Evolutionary conservation across 2,113 vertebrate species (phyloP), one percentile per base, ranked within the genome.

Genomic region (Pao palembangensis): DNA sequence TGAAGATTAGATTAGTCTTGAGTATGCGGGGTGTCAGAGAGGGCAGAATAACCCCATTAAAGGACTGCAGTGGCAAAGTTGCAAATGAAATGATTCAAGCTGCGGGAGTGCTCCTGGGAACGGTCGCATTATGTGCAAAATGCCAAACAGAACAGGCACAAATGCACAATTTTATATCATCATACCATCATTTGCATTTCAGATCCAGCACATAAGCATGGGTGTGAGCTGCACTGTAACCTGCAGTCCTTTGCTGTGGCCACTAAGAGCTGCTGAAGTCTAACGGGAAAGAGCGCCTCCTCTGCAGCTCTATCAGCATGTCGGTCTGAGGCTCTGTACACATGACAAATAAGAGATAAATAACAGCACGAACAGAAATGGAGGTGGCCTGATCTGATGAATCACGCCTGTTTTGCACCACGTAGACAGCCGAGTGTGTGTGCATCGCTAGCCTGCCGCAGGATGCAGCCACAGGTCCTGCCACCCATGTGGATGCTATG

Each of bases 251-350:
- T 4, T 8, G 1, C 15, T 47, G 14, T 49, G 55, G 47, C 79
- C 86, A 88, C 81, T 64, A 44, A 38, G 83, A 59, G 84, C 73
- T 43, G 79, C 78, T 81, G 34, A 59, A 84, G 79, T 28, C 58
- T 46, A 82, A 71, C 49, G 71, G 64, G 78, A 18, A 48, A 48
- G 18, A 3, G 3, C n/a, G 34, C 18, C 8, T 28, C n/a, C 23
- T 60, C 72, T 20, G 18, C 52, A 62, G 67, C 18, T 43, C 21
- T 47, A 23, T 77, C 69, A 73, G 64, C 72, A 71, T 56, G 18
- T 51, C 12, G 42, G 53, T 64, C 12, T 16, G 14, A 63, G 43
- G 51, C 25, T 1, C 16, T 58, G 52, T 17, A 53, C 17, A 51
- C 54, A n/a, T 28, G 42, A n/a, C 41, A 64, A 18, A 50, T 38